phyloP scores from a whole-genome alignment of 1,140 invertebrate genomes.

The Chymomyza costata region DNA sequence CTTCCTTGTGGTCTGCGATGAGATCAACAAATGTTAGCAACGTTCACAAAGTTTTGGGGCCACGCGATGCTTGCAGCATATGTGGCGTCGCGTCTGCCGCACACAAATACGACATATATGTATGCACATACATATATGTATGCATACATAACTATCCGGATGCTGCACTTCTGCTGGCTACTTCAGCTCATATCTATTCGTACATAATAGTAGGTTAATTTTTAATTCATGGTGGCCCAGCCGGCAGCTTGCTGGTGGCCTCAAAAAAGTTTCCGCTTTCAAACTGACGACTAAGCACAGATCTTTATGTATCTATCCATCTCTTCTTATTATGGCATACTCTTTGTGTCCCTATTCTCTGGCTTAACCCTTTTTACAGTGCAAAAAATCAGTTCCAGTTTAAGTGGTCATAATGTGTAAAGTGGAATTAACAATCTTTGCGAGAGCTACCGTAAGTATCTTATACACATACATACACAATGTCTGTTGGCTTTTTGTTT shows the following conservation, averaged over 20 bases:
- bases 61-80: slow-evolving; percentile 37
- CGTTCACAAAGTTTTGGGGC: slow-evolving; percentile 43
- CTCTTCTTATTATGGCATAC: not conserved
- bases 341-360: not conserved
- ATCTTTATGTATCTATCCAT: not conserved
- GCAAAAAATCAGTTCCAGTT: slow-evolving; percentile 9
- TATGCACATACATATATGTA: slow-evolving; percentile 11
- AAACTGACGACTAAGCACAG: slow-evolving; percentile 14
- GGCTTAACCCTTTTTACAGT: not conserved
- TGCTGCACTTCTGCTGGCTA: slow-evolving; percentile 26
- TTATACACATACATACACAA: not conserved
- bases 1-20: slow-evolving; percentile 39
- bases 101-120: not conserved
- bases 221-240: slow-evolving; percentile 51
- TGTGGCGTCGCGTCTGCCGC: slow-evolving; percentile 14
- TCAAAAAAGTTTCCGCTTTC: slow-evolving; percentile 31
- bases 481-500: slow-evolving; percentile 26
- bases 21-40: slow-evolving; percentile 67
- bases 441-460: slow-evolving; percentile 26
- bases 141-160: slow-evolving; percentile 52
- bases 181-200: slow-evolving; percentile 41
- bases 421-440: slow-evolving; percentile 39
- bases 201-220: slow-evolving; percentile 61
- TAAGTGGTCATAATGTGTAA: slow-evolving; percentile 44
- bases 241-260: slow-evolving; percentile 27